Percentiles rank a stretch among this genome's conserved stretches.
These are phyloP conservation scores for Athene noctua DNA, from an alignment of 2,113 vertebrate genomes.

Conservation along the genomic window DNA sequence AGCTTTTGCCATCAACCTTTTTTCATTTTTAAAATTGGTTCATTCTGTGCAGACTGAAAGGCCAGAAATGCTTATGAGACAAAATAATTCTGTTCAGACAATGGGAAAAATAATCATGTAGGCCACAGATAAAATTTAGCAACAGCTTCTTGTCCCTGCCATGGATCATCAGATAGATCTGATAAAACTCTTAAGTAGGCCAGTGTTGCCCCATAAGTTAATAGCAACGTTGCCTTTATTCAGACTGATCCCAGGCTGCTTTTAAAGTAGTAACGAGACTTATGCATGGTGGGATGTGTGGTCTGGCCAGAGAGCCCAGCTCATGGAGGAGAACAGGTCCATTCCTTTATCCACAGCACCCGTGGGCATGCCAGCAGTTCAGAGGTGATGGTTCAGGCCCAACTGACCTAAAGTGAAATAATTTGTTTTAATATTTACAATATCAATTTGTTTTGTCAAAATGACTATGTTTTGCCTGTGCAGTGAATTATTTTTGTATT, in stretches of 20 bases:
- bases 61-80: conserved; percentile 4
- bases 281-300: background rate
- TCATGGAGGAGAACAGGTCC: accelerated
- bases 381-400: background rate
- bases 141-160: conserved; percentile 1
- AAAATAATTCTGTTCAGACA: conserved; percentile 14
- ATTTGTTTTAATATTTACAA: background rate
- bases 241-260: background rate
- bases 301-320: background rate
- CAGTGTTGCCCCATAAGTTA: background rate
- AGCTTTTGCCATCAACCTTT: conserved; percentile 1
- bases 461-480: background rate
- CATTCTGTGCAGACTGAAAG: background rate
- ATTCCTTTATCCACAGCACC: background rate
- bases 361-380: background rate
- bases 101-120: conserved; percentile 12
- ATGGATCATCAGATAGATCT: conserved; percentile 23
- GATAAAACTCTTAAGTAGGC: conserved; percentile 5
- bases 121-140: conserved; percentile 29
- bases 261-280: background rate
- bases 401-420: background rate
- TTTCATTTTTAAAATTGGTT: conserved; percentile 3
- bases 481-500: background rate
- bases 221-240: background rate
- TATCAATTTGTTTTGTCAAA: background rate